phyloP scores from a whole-genome alignment of 2,113 vertebrate genomes.

The Eidolon helvum region DNA sequence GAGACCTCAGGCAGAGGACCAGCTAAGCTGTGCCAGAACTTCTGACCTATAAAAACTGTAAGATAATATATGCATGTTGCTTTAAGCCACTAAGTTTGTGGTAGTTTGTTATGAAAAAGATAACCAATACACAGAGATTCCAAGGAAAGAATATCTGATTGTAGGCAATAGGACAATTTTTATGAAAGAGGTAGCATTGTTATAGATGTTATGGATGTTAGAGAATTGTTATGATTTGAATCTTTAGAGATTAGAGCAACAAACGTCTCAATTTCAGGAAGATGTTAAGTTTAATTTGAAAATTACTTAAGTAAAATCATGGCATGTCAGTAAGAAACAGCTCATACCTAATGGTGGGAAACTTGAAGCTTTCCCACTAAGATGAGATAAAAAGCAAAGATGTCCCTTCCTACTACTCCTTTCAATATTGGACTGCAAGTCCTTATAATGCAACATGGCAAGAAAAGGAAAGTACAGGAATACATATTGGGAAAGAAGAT shows the following conservation, averaged over 20 bases:
- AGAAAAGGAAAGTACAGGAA: background rate
- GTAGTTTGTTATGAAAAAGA: background rate
- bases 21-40: background rate
- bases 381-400: background rate
- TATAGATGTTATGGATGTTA: background rate
- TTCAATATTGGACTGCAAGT: background rate
- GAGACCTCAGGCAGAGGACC: background rate
- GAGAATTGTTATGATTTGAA: background rate
- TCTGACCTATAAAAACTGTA: background rate
- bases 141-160: background rate
- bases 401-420: background rate
- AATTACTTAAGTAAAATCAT: background rate
- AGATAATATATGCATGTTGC: background rate
- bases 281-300: background rate
- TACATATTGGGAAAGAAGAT: background rate
- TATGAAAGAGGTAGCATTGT: background rate
- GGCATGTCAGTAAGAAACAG: background rate
- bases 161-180: background rate
- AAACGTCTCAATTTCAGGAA: background rate
- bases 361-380: background rate
- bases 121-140: background rate
- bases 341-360: background rate
- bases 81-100: background rate
- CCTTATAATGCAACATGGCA: background rate
- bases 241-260: background rate